phyloP scores from a whole-genome alignment of 2,797 vertebrate species.

The Darevskia nairensis region DNA sequence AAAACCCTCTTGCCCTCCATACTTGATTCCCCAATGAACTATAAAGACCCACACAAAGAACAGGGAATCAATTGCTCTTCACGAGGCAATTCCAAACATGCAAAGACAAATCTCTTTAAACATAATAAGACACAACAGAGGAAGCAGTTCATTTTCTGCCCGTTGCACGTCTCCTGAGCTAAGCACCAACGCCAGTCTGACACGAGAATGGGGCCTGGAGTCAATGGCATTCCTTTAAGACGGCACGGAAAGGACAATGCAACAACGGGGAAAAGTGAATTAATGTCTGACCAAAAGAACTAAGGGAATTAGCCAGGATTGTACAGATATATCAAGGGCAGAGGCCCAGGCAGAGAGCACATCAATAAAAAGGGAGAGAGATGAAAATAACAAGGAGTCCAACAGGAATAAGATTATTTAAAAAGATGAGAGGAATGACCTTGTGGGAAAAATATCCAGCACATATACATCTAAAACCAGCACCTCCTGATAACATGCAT shows the following conservation, averaged over 20 bases:
- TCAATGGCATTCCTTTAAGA: conserved; percentile 16
- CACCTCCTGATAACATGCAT: background rate
- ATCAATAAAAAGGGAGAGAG: conserved; percentile 72
- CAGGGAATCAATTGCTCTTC: background rate
- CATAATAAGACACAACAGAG: background rate
- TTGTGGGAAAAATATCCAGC: conserved; percentile 50
- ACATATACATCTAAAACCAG: conserved; percentile 4
- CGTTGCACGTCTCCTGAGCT: background rate
- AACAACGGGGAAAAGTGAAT: conserved; percentile 53
- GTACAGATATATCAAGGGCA: conserved; percentile 61
- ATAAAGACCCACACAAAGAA: conserved; percentile 34
- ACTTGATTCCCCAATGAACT: background rate
- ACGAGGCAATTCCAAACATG: background rate
- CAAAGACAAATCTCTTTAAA: conserved; percentile 2
- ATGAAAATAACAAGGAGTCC: conserved; percentile 70
- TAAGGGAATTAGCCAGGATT: conserved; percentile 63
- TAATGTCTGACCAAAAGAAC: conserved; percentile 44
- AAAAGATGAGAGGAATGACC: conserved; percentile 46
- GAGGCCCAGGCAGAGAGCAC: conserved; percentile 67
- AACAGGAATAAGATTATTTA: conserved; percentile 72
- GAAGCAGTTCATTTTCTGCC: background rate
- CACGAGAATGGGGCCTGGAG: conserved; percentile 40
- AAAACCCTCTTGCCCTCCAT: background rate
- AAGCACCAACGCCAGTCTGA: conserved; percentile 3
- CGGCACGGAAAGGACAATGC: conserved; percentile 33